Percentiles rank a stretch among this genome's conserved stretches.
Evolutionary conservation across 2,113 vertebrate genomes (phyloP).

Genomic region (Otis tarda): DNA sequence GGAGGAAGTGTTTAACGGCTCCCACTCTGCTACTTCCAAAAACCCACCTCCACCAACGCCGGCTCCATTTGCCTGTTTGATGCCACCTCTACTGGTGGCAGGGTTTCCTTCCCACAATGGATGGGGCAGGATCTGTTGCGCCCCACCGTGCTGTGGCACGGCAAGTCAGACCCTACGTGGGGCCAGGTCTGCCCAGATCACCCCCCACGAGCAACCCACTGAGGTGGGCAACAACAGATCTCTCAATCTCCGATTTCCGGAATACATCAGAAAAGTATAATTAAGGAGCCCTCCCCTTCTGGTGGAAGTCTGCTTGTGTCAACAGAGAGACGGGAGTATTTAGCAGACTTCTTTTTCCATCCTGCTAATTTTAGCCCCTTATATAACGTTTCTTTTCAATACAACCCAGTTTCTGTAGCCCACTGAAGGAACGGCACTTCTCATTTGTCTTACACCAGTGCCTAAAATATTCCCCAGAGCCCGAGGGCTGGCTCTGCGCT

Average conservation of each 20-base stretch:
- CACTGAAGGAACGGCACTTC: constrained; percentile 42
- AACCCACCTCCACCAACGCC: fast-evolving
- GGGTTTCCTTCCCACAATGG: background rate
- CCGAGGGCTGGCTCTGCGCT: background rate
- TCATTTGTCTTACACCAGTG: constrained; percentile 51
- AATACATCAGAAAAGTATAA: constrained; percentile 44
- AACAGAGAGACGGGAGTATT: constrained; percentile 65
- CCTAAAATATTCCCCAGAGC: constrained; percentile 34
- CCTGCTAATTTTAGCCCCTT: constrained; percentile 67
- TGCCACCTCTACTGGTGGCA: fast-evolving
- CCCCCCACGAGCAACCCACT: fast-evolving
- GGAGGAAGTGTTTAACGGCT: background rate
- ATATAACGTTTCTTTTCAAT: constrained; percentile 70
- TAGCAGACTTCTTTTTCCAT: constrained; percentile 64
- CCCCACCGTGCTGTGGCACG: fast-evolving
- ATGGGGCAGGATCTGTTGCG: background rate
- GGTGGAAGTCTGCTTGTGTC: constrained; percentile 64
- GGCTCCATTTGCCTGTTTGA: fast-evolving
- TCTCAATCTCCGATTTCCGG: background rate
- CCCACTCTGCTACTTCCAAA: background rate
- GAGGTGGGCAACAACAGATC: background rate
- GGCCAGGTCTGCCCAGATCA: background rate
- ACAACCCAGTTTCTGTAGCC: constrained; percentile 68
- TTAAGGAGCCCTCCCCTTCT: constrained; percentile 52
- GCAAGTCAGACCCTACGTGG: fast-evolving